A percentile compares a stretch with the other conserved stretches of the same genome.
Evolutionary conservation across 92 coral and sea anemone species (phyloP).

Genomic region (Phenganax marumi): DNA sequence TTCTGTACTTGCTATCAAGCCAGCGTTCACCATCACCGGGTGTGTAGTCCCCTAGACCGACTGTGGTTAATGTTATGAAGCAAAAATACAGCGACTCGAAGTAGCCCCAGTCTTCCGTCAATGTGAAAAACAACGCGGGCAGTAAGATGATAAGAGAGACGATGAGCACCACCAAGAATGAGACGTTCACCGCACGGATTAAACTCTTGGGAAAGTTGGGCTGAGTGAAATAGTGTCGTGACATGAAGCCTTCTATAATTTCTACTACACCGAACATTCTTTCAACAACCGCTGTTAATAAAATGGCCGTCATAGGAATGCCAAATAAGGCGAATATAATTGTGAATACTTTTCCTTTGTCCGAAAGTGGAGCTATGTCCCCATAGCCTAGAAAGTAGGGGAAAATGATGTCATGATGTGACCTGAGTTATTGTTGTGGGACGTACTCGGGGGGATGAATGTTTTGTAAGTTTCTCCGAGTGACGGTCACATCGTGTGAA

Average conservation of each 20-base stretch:
- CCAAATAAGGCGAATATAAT: constrained; percentile 94
- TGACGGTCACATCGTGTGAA: no score
- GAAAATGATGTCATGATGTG: neutral
- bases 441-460: no score
- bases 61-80: constrained; percentile 90
- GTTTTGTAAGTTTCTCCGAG: no score
- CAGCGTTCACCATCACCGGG: constrained; percentile 86
- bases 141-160: constrained; percentile 66
- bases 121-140: constrained; percentile 81
- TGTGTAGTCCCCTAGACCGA: constrained; percentile 96
- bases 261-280: constrained; percentile 73
- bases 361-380: constrained; percentile 85
- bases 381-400: constrained; percentile 76
- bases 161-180: constrained; percentile 66
- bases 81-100: constrained; percentile 96
- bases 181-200: constrained; percentile 78
- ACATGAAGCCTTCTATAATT: constrained; percentile 61
- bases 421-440: neutral
- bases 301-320: constrained; percentile 97
- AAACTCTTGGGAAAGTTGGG: constrained; percentile 79
- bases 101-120: constrained; percentile 86
- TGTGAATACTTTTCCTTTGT: constrained; percentile 89
- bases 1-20: constrained; percentile 72
- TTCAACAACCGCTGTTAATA: constrained; percentile 97
- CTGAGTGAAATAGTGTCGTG: constrained; percentile 54